These are phyloP conservation scores for Bombus superbus DNA, from an alignment of 1,140 invertebrate genomes.

Conservation along the genomic window DNA sequence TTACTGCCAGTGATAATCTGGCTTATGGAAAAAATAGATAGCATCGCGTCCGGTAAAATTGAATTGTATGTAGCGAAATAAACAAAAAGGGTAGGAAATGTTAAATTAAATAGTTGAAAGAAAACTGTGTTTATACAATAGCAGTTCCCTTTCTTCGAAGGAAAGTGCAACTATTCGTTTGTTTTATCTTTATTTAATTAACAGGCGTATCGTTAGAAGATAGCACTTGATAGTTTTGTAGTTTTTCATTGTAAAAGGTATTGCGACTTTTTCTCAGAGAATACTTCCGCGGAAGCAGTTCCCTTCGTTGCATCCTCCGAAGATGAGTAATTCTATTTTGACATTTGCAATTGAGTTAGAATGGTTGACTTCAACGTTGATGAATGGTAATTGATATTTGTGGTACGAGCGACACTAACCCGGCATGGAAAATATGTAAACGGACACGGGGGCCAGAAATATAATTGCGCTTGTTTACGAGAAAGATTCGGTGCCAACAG, in stretches of 20 bases:
- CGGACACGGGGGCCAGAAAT: conserved; percentile 23
- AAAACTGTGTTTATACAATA: too few species aligned
- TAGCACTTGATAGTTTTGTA: too few species aligned
- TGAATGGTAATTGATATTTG: conserved; percentile 35
- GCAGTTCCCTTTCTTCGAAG: too few species aligned
- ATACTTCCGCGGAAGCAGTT: too few species aligned
- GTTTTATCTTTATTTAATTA: too few species aligned
- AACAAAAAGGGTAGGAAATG: too few species aligned
- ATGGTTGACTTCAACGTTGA: conserved; percentile 20
- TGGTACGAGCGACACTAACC: not conserved
- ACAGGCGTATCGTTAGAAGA: too few species aligned
- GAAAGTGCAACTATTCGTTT: too few species aligned
- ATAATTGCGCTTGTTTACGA: conserved; percentile 58
- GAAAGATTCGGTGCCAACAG: conserved; percentile 49
- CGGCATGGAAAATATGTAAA: conserved; percentile 7
- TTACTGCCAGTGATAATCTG: not conserved
- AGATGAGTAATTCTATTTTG: conserved; percentile 37
- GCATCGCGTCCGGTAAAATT: not conserved
- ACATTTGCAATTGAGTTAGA: conserved; percentile 24
- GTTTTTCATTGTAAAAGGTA: too few species aligned
- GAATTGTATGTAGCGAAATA: not conserved
- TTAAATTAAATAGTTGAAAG: too few species aligned
- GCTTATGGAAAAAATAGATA: not conserved
- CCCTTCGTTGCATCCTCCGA: not conserved
- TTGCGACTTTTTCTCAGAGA: not conserved